Base-by-base conservation (phyloP, 64 coral and sea anemone species). In the Stichodactyla mertensii region DNA sequence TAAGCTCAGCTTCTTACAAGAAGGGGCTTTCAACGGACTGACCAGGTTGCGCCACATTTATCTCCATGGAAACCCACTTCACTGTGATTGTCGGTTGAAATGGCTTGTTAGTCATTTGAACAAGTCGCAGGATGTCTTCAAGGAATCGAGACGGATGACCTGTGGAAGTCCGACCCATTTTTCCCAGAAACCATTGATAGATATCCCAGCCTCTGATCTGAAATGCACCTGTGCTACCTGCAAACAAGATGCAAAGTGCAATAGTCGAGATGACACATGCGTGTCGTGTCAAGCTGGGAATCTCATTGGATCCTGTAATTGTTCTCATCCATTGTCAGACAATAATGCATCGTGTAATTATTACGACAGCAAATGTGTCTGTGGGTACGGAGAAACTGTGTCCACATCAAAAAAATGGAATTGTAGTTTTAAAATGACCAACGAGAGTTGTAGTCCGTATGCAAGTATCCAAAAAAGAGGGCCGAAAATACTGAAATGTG, bases 371-470 rank as follows among this genome's bases (percentile, higher is more conserved):
- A 26, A 23, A 13, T 74, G 69, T 23, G 2, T 74, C 4, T 74
- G 69, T 31, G 4, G 24, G 12, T 11, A 31, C 24, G 24, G 14
- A 58, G 8, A 9, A 58, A 11, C 69, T 23, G 69, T 27, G 69
- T 23, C n/a, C 24, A 74, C 24, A 36, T 26, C n/a, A 26, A 74
- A 55, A 31, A 51, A 20, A 52, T 71, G 53, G 64, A 91, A 91
- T 20, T 92, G 90, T 83, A 54, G 26, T 7, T 92, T 87, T 60
- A 66, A 57, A n/a, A 83, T 92, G 28, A 92, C 85, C 19, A 82
- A 86, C 60, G n/a, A 82, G 11, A 71, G 64, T 14, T 92, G 90
- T 77, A 87, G 57, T 58, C 51, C 55, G 67, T 7, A 87, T 54
- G 90, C 81, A 5, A 77, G 66, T 56, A n/a, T 92, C 12, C 7